Percentiles rank a stretch among this genome's conserved stretches.
Conservation (phyloP, 2,113 vertebrate genomes). For the Mandrillus leucophaeus region DNA sequence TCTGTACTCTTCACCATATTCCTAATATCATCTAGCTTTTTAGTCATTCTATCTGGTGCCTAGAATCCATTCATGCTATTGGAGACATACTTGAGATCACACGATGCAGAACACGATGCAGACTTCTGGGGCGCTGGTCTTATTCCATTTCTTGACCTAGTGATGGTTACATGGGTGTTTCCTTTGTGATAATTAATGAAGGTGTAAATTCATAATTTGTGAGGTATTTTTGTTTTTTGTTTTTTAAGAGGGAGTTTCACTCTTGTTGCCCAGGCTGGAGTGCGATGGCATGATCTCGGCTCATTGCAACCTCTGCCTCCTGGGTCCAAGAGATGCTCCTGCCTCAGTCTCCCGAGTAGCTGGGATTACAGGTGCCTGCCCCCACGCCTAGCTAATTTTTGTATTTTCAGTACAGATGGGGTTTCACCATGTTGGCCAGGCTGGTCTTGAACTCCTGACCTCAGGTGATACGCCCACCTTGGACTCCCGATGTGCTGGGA, state of each 20-base stretch:
- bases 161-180: background rate
- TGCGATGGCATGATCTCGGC: background rate
- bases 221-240: background rate
- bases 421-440: background rate
- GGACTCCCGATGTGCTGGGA: too few species aligned
- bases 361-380: background rate
- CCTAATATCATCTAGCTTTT: background rate
- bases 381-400: background rate
- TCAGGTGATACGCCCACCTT: too few species aligned
- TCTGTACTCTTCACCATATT: background rate
- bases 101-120: accelerated
- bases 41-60: background rate
- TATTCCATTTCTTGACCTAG: background rate
- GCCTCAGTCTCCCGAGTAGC: background rate
- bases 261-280: background rate
- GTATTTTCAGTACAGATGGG: background rate
- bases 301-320: background rate
- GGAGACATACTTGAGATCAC: background rate
- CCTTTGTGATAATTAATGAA: background rate
- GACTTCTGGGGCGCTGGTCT: background rate
- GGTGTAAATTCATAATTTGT: background rate
- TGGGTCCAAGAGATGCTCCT: background rate
- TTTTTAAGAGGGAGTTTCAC: background rate
- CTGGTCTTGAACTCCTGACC: too few species aligned
- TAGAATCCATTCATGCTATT: background rate